Percentiles rank a stretch among this genome's conserved stretches.
Conservation (phyloP, 2,888 invertebrate species). For the Tethea ocularis region DNA sequence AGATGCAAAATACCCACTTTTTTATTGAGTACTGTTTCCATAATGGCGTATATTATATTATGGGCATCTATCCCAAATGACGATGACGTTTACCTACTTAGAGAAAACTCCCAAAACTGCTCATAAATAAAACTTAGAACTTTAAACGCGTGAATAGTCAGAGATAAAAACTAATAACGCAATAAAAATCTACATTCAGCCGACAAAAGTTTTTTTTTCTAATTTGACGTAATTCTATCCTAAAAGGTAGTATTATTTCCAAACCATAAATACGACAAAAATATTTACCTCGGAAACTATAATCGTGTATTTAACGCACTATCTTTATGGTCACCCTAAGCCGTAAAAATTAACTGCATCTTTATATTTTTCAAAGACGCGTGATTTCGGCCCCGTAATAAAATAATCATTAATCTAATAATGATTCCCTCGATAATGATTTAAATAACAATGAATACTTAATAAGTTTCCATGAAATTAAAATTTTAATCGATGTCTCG, state of each 20-base stretch:
- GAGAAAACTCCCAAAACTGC: not conserved
- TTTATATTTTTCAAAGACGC: slow-evolving; percentile 28
- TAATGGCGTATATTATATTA: not conserved
- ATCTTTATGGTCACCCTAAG: slow-evolving; percentile 12
- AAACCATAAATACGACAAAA: not conserved
- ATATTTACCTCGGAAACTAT: slow-evolving; percentile 13
- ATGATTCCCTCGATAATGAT: slow-evolving; percentile 46
- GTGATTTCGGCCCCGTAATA: slow-evolving; percentile 38
- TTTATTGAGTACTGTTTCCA: not conserved
- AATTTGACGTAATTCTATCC: not conserved
- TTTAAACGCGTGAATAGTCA: not conserved
- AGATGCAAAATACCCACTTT: not conserved
- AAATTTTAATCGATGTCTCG: slow-evolving; percentile 50
- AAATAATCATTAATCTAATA: slow-evolving; percentile 63
- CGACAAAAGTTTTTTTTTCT: not conserved
- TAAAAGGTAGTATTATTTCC: slow-evolving; percentile 6
- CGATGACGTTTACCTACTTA: not conserved
- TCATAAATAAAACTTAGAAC: slow-evolving; percentile 2
- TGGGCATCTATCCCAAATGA: not conserved
- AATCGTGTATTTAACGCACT: slow-evolving; percentile 10
- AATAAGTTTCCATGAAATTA: slow-evolving; percentile 49
- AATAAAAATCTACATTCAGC: slow-evolving; percentile 5
- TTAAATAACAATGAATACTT: slow-evolving; percentile 66
- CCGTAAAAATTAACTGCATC: slow-evolving; percentile 32
- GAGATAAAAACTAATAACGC: slow-evolving; percentile 1